Base-by-base conservation (phyloP, 2,113 vertebrate species). In the Trachemys scripta region DNA sequence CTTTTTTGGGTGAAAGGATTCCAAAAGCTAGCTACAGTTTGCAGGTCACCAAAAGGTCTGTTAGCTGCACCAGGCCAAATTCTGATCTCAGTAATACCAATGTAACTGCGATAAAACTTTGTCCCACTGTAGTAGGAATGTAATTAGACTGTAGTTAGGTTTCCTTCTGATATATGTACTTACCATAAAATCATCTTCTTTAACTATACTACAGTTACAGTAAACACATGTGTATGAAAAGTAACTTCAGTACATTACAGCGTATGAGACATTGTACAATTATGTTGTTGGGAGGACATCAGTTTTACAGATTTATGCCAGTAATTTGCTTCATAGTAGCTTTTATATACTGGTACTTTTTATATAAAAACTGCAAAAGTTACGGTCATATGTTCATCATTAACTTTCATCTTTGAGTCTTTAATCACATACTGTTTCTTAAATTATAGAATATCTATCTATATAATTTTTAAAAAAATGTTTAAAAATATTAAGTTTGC, bases 111-210 rank as follows among this genome's bases (percentile, higher is more conserved):
- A 6, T 76, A 24, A 87, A 78, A n/a, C 13, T 11, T 0, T 27
- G 4, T 24, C 0, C 0, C 76, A 0, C 50, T 75, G 42, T 54
- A 51, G 38, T 75, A 20, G 22, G 14, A 17, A 65, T 53, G 20
- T 19, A 53, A 51, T 85, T 19, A 42, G 42, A 31, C 56, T 79
- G 35, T 56, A 22, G 3, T 59, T 82, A 27, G 4, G 45, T 5
- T 22, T 0, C 54, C 84, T 91, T 80, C 1, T 50, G 80, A 69
- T 35, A 91, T 53, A 76, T 12, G 3, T 27, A 1, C 0, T 0
- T 83, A 59, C 75, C 4, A 17, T 72, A 80, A 83, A 42, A 11
- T 85, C 22, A 3, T 65, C 24, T 5, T 65, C 3, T 4, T 69
- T 82, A 65, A 65, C 59, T 35, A 65, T 12, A 29, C 10, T 59